Evolutionary conservation across 92 coral and sea anemone genomes (phyloP), one percentile per base, ranked within the genome.

Genomic region (Diadumene lineata): DNA sequence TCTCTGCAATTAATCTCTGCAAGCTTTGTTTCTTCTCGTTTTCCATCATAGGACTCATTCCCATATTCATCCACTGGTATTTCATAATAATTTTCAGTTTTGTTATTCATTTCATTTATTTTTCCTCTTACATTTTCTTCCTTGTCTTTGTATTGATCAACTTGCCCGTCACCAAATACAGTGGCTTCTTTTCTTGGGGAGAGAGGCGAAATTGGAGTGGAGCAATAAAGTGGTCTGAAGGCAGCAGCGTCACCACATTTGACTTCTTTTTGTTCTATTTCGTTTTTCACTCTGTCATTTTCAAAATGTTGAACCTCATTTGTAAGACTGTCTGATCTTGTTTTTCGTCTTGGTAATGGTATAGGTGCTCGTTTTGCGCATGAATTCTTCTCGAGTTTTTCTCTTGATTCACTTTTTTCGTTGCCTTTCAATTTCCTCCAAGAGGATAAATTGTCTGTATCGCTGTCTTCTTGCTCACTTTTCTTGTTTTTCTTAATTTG

Each of bases 321-420:
- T 29, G n/a, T 43, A 26, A 62, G 31, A 55, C 64, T 29, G 2
- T 55, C 46, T 15, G 48, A 13, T 30, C 62, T 70, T 4, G 19
- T n/a, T 22, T 55, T 70, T 51, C 51, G 51, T 24, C 76, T 70
- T 28, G 76, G 76, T 10, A 58, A 7, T 9, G 76, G 76, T 22
- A 70, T 64, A 1, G 76, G 76, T 1, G 27, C 51, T 55, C 56
- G 51, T 70, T 48, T 70, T 18, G 50, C 6, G 50, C 23, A 61
- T 16, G 28, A 48, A 26, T 30, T 48, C 15, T 0, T 22, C 31
- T 31, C 76, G 34, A 0, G 19, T 3, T 28, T 28, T 24, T 31
- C 7, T 10, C n/a, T 70, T 18, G 22, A 64, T 11, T 18, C 50
- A 30, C 38, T 28, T 13, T 13, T 22, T 3, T 62, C 18, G 1